These are phyloP conservation scores for Ophraella communa DNA, from an alignment of 2,888 invertebrate genomes.

Conservation along the genomic window DNA sequence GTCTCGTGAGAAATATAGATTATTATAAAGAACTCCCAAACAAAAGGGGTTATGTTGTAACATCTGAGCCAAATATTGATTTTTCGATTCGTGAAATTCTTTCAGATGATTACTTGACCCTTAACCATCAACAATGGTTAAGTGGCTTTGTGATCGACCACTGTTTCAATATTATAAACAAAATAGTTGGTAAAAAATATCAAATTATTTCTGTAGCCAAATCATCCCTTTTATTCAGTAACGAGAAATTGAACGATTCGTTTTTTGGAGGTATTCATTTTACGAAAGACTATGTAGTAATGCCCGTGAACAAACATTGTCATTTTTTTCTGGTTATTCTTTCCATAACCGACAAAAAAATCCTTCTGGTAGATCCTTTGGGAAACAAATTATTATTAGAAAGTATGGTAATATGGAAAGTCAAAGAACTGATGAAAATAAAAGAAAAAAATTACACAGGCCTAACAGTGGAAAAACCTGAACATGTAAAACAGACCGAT, in stretches of 20 bases:
- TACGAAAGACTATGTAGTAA: too few species aligned
- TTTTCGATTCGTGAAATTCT: constrained; percentile 15
- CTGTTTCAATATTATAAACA: constrained; percentile 14
- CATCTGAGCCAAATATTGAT: not conserved
- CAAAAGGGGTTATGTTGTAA: constrained; percentile 3
- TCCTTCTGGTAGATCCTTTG: too few species aligned
- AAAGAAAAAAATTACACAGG: too few species aligned
- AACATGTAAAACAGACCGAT: too few species aligned
- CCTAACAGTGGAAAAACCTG: too few species aligned
- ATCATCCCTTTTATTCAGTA: not conserved
- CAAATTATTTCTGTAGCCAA: constrained; percentile 21
- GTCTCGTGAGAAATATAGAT: constrained; percentile 1
- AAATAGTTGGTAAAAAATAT: not conserved
- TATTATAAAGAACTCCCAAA: constrained; percentile 15
- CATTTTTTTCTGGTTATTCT: too few species aligned
- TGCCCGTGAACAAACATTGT: too few species aligned
- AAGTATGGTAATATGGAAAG: too few species aligned
- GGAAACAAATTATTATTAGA: too few species aligned
- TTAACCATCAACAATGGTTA: constrained; percentile 9
- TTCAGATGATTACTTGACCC: constrained; percentile 16
- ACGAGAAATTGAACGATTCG: not conserved
- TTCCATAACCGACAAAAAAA: too few species aligned
- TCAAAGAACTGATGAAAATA: too few species aligned
- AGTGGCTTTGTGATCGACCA: constrained; percentile 20
- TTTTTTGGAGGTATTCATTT: too few species aligned